Base-by-base conservation (phyloP, 2,797 vertebrate genomes). In the Microctenopoma steveboyesi region DNA sequence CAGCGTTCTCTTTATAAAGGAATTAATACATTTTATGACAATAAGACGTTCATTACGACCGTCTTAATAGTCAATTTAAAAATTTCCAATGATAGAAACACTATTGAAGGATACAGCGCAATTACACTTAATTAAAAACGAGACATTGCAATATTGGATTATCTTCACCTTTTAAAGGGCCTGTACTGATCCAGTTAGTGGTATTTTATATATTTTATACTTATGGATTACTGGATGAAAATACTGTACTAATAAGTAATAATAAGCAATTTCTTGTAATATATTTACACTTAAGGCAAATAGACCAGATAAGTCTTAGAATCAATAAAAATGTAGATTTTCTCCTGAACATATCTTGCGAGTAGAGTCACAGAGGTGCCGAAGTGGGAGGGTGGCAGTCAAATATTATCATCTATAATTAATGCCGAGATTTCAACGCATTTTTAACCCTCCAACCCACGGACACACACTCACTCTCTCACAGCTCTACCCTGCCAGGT, bases 401-500 rank as follows among this genome's bases (percentile, higher is more conserved):
- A 67, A 69, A 81, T 64, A 67, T 81, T 65, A 48, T 75, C 72
- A 70, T 74, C 58, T 53, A 74, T 76, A 84, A 72, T 85, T 76
- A 72, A 78, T 78, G 59, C 74, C 56, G 45, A 67, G n/a, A 74
- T 83, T 59, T 78, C 54, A 49, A 69, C 63, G 28, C 30, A 56
- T 53, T 64, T 56, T 27, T 58, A 79, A 82, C 72, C 81, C 64
- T 16, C 35, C n/a, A 18, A 7, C 45, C 13, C 28, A 60, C 70
- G 27, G 7, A 33, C 30, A 33, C 30, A 33, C 30, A 33, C 30
- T 33, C 30, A 33, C 30, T 5, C 30, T 33, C 46, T 8, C 28
- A 35, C 18, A 47, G 22, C 35, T 27, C 27, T 43, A 47, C 39
- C 42, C 37, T 45, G 46, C 3, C 53, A 55, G 46, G 52, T 68